Percentiles rank a stretch among this genome's conserved stretches.
phyloP scores from a whole-genome alignment of 2,797 vertebrate genomes.

The Microctenopoma stevenorrisi region DNA sequence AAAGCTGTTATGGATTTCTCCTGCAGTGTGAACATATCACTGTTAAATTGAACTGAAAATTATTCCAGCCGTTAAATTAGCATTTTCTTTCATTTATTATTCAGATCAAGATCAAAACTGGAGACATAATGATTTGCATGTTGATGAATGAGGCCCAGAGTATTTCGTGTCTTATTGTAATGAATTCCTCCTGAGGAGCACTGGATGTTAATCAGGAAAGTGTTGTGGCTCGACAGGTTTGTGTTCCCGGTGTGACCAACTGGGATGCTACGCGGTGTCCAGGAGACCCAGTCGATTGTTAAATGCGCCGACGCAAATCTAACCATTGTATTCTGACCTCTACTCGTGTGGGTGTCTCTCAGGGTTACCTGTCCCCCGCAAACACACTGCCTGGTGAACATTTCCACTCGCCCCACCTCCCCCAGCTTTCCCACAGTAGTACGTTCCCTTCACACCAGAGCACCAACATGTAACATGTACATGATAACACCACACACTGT shows the following conservation, averaged over 20 bases:
- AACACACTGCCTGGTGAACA: not conserved
- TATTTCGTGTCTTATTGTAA: not conserved
- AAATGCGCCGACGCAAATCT: not conserved
- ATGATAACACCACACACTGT: slow-evolving; percentile 12
- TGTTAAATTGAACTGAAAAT: not conserved
- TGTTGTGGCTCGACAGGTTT: not conserved
- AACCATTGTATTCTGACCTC: slow-evolving; percentile 14
- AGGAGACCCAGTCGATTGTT: slow-evolving; percentile 10
- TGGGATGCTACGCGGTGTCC: slow-evolving; percentile 27
- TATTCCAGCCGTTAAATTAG: not conserved
- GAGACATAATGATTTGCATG: not conserved
- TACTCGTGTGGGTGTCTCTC: slow-evolving; percentile 13
- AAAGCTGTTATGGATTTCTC: not conserved
- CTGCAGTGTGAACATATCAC: not conserved
- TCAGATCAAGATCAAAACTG: not conserved
- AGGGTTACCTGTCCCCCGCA: slow-evolving; percentile 6
- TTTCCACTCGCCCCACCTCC: not conserved
- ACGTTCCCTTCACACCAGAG: slow-evolving; percentile 16
- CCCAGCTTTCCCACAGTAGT: slow-evolving; percentile 12
- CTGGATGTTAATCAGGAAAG: not conserved
- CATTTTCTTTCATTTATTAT: not conserved
- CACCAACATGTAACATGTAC: slow-evolving; percentile 16
- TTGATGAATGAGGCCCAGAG: slow-evolving; percentile 16
- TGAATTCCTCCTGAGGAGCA: not conserved
- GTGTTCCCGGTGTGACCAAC: slow-evolving; percentile 4